A percentile compares a stretch with the other conserved stretches of the same genome.
These are phyloP conservation scores for Typhlomys cinereus DNA, from an alignment of 2,113 vertebrate species.

Conservation along the genomic window DNA sequence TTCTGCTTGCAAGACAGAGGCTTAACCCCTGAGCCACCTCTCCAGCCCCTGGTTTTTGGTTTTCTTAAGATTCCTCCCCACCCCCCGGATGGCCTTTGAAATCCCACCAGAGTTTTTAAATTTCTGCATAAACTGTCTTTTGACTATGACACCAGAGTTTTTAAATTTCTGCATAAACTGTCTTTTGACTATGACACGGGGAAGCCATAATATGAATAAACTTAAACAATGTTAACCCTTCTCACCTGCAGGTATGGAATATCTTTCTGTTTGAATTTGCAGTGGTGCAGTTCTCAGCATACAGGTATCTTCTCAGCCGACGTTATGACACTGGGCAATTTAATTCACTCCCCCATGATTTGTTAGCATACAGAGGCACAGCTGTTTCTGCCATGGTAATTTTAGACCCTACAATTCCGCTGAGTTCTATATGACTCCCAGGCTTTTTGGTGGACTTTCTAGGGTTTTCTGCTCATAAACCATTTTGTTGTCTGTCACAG, in stretches of 20 bases:
- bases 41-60: too few species aligned
- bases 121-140: too few species aligned
- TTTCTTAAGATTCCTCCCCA: too few species aligned
- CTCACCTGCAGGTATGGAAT: neutral
- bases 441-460: neutral
- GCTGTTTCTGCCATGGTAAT: neutral
- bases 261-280: neutral
- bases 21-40: too few species aligned
- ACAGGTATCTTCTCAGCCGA: neutral
- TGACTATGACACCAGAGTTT: too few species aligned
- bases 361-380: neutral
- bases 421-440: neutral
- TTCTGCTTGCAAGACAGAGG: too few species aligned
- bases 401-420: neutral
- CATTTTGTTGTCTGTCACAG: neutral
- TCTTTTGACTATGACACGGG: too few species aligned
- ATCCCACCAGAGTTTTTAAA: too few species aligned
- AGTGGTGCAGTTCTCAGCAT: neutral
- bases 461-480: neutral
- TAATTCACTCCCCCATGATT: neutral
- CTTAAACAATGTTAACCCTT: neutral
- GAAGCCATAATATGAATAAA: too few species aligned
- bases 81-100: too few species aligned
- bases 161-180: too few species aligned
- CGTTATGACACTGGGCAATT: neutral